Base-by-base conservation (phyloP, 2,888 invertebrate species). In the Eustalomyia histrio region DNA sequence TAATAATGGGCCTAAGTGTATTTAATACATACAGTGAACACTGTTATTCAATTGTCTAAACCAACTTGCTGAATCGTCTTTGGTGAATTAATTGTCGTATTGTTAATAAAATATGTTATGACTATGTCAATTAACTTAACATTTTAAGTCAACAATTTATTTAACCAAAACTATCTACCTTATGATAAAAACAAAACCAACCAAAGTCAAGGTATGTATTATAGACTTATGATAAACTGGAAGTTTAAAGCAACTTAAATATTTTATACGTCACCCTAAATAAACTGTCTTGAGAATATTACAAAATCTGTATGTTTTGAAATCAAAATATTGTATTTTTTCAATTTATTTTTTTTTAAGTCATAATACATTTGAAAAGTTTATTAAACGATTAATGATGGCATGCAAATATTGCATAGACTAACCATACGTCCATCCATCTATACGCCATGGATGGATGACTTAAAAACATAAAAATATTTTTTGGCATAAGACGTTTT, bases 361-460 rank as follows among this genome's bases (percentile, higher is more conserved):
- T 29, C 29, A 29, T 29, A 29, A 29, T 29, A 6, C 1, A 29
- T 7, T 53, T 53, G 16, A 18, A 18, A 17, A 55, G 74, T 74
- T 74, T 52, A 79, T 79, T 74, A 73, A 74, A 63, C 74, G 68
- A 57, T 67, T 55, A 47, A 68, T 72, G 67, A 47, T 79, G 53
- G 58, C 63, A 63, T 73, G 63, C 69, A 74, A 72, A 72, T 76
- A 35, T 50, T 61, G 53, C 63, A 55, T 60, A 52, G 18, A 52
- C n/a, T 1, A 8, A 65, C 21, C 35, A 29, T 76, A 17, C 21
- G 61, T 47, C 43, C 55, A 69, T 9, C 68, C 63, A 55, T 57
- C 61, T 61, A 21, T 18, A 55, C 50, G 50, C 58, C 8, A 39
- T 43, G 68, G 76, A 76, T 76, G 68, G 68, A 76, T 76, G 61